Evolutionary conservation across 2,113 vertebrate genomes (phyloP).

Genomic region (Piprites chloris): DNA sequence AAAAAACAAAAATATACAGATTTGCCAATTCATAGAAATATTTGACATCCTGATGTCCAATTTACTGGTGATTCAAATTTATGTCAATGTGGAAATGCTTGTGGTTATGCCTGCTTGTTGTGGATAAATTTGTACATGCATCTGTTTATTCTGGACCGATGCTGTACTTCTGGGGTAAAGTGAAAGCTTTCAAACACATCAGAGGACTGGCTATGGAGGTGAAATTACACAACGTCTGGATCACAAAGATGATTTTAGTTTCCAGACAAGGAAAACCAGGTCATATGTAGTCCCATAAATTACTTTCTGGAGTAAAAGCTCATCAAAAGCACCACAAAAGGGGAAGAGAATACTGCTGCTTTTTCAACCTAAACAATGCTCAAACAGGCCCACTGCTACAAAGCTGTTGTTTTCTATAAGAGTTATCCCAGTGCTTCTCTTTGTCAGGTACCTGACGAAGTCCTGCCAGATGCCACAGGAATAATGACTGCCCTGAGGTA

Average conservation of each 20-base stretch:
- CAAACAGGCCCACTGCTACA: not conserved
- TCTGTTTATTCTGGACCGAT: constrained; percentile 6
- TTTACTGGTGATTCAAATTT: not conserved
- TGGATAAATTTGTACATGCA: not conserved
- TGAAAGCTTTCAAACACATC: not conserved
- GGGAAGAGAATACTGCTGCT: not conserved
- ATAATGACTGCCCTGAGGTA: not conserved
- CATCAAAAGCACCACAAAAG: not conserved
- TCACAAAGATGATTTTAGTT: not conserved
- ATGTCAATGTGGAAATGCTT: not conserved
- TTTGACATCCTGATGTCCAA: not conserved
- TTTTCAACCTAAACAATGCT: not conserved
- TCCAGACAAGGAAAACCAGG: not conserved
- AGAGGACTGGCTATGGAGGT: not conserved
- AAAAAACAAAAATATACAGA: not conserved
- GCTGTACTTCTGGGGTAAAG: not conserved
- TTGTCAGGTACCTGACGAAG: not conserved
- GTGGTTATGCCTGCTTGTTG: not conserved
- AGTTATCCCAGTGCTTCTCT: not conserved
- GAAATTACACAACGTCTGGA: constrained; percentile 13
- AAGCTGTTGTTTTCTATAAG: not conserved
- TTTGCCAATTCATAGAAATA: not conserved
- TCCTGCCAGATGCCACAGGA: not conserved
- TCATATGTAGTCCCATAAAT: not conserved
- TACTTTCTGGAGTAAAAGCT: not conserved